phyloP scores from a whole-genome alignment of 2,113 vertebrate species.

The Octodon degus region DNA sequence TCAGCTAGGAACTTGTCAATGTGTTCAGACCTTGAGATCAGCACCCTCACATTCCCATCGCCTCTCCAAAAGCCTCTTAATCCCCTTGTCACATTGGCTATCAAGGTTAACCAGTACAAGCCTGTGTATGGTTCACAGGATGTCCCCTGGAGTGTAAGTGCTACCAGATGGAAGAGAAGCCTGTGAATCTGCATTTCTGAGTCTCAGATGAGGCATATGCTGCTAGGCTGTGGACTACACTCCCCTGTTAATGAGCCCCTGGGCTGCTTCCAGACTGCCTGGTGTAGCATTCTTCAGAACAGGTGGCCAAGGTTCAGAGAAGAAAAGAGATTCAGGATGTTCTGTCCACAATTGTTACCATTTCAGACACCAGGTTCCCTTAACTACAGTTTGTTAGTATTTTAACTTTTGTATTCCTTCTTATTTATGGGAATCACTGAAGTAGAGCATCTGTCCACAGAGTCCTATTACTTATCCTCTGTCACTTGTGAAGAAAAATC shows the following conservation, averaged over 20 bases:
- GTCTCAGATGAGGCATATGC: not conserved
- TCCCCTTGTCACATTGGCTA: not conserved
- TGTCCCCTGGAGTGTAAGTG: not conserved
- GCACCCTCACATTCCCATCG: not conserved
- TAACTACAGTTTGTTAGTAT: not conserved
- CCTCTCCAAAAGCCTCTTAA: not conserved
- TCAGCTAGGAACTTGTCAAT: not conserved
- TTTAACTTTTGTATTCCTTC: not conserved
- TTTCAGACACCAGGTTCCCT: not conserved
- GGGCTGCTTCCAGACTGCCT: not conserved
- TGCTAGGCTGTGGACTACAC: not conserved
- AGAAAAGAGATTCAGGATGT: not conserved
- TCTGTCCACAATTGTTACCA: not conserved
- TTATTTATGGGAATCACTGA: not conserved
- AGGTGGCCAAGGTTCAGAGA: not conserved
- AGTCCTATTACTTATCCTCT: not conserved
- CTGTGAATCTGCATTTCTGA: not conserved
- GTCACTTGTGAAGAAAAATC: not conserved
- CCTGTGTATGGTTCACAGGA: not conserved
- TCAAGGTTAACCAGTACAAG: not conserved
- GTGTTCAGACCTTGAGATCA: not conserved
- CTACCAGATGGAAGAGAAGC: not conserved
- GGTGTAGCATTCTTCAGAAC: rapidly evolving
- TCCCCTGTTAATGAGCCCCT: not conserved
- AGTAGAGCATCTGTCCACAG: not conserved